Conservation (phyloP, 2,888 invertebrate species). For the Synanthedon andrenaeformis region DNA sequence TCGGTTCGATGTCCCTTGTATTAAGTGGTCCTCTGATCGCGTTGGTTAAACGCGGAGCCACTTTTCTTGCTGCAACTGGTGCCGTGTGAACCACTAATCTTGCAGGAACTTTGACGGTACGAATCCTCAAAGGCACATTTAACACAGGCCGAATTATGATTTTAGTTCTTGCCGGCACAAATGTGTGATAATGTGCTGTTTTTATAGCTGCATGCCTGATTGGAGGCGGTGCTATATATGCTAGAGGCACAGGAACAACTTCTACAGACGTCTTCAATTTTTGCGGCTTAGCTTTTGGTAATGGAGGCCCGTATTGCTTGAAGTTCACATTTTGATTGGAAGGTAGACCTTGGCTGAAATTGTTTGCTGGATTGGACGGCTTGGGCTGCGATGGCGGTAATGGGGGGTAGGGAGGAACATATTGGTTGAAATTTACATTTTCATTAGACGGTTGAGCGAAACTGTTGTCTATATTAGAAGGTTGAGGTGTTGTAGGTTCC, state of each 20-base stretch:
- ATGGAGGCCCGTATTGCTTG: neutral
- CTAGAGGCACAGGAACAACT: conserved; percentile 50
- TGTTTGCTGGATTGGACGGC: conserved; percentile 3
- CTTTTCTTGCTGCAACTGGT: conserved; percentile 15
- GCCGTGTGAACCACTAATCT: conserved; percentile 26
- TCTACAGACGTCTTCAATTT: conserved; percentile 54
- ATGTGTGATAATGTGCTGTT: conserved; percentile 37
- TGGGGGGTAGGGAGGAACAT: conserved; percentile 25
- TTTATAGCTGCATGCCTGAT: conserved; percentile 18
- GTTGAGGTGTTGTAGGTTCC: conserved; percentile 36
- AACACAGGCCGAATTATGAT: conserved; percentile 42
- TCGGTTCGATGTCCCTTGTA: conserved; percentile 38
- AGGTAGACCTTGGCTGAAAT: neutral
- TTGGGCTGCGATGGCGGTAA: conserved; percentile 12
- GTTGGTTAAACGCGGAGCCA: conserved; percentile 16
- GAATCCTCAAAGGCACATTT: conserved; percentile 29
- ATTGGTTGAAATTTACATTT: conserved; percentile 36
- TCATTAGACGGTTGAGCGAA: conserved; percentile 49
- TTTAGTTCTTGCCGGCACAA: conserved; percentile 37
- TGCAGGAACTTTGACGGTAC: conserved; percentile 21
- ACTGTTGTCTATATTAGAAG: conserved; percentile 43
- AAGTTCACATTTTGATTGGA: conserved; percentile 5
- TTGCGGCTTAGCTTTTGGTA: conserved; percentile 23
- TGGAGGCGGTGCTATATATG: conserved; percentile 55
- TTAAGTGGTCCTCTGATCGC: conserved; percentile 17